Evolutionary conservation across 2,888 invertebrate species (phyloP), one percentile per base, ranked within the genome.

Genomic region (Amiota mariae): DNA sequence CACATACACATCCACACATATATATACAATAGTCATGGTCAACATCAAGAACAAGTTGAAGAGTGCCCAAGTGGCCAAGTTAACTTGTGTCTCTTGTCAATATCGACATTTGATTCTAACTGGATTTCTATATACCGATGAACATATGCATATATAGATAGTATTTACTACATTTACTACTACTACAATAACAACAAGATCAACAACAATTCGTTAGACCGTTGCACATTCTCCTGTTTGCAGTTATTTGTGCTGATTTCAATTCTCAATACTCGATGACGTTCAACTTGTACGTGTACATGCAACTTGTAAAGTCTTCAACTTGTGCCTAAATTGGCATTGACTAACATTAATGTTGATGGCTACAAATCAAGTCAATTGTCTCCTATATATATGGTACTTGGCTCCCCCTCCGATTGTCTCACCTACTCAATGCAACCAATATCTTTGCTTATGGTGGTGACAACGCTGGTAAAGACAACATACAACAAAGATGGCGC

Each of bases 201-300:
- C 36, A 36, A 36, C 36, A 36, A 36, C 36, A 36, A 36, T 36
- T 36, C 36, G 36, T 36, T 36, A 36, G 36, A 36, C 36, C 36
- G 36, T 36, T 36, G 36, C 36, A 36, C 36, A 36, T 36, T 36
- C 36, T 36, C 36, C 36, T 15, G 18, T 63, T 83, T 83, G 84
- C 86, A 85, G 83, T 83, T 86, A 83, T 82, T 77, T 80, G 83
- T 84, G 78, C 86, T 86, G 83, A 83, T 85, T 86, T 82, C 78
- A 78, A 78, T 82, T 78, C 49, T 49, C 20, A 18, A 49, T 36
- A 36, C 36, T 36, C 36, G 36, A 66, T 49, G 47, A 24, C 57
- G 59, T 12, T 46, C n/a, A 46, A 54, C 13, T 15, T 54, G 54
- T n/a, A n/a, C 3, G 24, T 24, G 24, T 54, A 54, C 54, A 54